Base-by-base conservation (phyloP, 2,888 invertebrate genomes). In the Hydriomena furcata region DNA sequence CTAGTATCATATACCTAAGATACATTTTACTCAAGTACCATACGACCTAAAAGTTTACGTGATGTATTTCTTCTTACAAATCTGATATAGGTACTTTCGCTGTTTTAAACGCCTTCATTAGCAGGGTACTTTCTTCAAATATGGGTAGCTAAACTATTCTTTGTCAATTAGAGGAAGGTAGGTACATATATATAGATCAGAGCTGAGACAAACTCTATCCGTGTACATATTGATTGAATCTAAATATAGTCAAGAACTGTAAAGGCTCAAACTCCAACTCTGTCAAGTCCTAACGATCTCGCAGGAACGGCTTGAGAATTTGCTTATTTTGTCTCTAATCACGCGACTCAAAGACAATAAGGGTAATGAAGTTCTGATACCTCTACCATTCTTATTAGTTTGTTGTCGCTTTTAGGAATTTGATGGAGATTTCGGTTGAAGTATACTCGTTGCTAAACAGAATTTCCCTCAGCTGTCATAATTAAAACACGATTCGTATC, bases 271-370 rank as follows among this genome's bases (percentile, higher is more conserved):
- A 7, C 28, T 28, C 32, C 3, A 10, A 38, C 43, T 52, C 20
- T 52, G 52, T 43, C 52, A 40, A 48, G 38, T 24, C 25, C 25
- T 32, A 47, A 34, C 32, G 42, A 47, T 37, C 47, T 51, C 24
- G 25, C 32, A 21, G 30, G 49, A 36, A 35, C 42, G 23, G 44
- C 32, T 32, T 52, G 42, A 52, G n/a, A 56, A 54, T 54, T 58
- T 58, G 48, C 44, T 46, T 52, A 47, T 47, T 41, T 46, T 38
- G 48, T 50, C 57, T 60, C 55, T 54, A 58, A 60, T 58, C 60
- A 60, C 44, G 48, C 50, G n/a, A 10, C 52, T 42, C 52, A 52
- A 46, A 38, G 52, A 43, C 48, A 25, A 53, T 41, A 38, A 12
- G 47, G 32, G 55, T 52, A 56, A 56, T 54, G 40, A 45, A 52